Conservation (phyloP, 2,888 invertebrate genomes). For the Cordylochernes scorpioides region DNA sequence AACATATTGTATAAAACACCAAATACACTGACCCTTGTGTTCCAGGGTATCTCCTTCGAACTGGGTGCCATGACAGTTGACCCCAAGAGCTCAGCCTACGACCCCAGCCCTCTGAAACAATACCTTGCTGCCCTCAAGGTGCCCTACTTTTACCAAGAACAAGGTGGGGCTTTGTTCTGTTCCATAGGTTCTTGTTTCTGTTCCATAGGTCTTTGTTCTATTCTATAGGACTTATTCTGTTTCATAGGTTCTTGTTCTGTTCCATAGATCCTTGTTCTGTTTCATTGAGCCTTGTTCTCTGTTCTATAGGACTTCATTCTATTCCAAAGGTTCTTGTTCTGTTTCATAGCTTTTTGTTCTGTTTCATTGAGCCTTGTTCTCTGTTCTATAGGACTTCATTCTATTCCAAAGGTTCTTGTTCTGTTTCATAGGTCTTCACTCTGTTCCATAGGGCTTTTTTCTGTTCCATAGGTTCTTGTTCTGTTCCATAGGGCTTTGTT, state of each 20-base stretch:
- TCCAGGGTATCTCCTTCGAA: conserved; percentile 43
- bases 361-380: background rate
- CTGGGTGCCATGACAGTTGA: conserved; percentile 47
- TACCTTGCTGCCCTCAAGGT: conserved; percentile 44
- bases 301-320: background rate
- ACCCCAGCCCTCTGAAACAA: conserved; percentile 37
- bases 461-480: no score
- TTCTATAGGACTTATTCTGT: background rate
- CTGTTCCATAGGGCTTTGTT: no score
- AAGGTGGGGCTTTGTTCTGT: conserved; percentile 24
- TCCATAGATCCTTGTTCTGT: no score
- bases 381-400: no score
- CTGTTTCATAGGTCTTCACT: no score
- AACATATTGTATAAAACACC: no score
- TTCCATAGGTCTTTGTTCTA: conserved; percentile 1
- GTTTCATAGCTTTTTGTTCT: no score
- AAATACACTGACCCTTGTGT: background rate
- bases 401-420: no score
- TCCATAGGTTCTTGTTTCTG: no score
- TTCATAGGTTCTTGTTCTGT: no score
- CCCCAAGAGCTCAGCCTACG: conserved; percentile 32
- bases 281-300: background rate
- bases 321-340: no score
- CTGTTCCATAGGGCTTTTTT: no score
- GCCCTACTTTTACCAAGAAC: conserved; percentile 46